phyloP scores from a whole-genome alignment of 1,140 invertebrate species.

The Ephestia elutella region DNA sequence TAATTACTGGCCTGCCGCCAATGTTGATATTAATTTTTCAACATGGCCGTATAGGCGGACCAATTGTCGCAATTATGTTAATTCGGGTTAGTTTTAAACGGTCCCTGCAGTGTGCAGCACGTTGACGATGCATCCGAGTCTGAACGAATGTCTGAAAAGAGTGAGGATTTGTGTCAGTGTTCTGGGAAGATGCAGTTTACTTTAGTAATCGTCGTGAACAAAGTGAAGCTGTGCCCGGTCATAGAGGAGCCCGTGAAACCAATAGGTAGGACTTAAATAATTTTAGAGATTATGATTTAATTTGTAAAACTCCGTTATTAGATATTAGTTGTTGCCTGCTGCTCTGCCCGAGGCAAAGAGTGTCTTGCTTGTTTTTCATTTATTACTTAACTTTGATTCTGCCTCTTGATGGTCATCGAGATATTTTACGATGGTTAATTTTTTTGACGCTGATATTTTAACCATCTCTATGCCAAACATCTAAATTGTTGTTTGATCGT shows the following conservation, averaged over 20 bases:
- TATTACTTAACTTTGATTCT: too few relatives aligned
- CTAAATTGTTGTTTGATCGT: too few relatives aligned
- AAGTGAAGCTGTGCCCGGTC: conserved; percentile 59
- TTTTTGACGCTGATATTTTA: too few relatives aligned
- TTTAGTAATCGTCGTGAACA: conserved; percentile 65
- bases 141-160: conserved; percentile 43
- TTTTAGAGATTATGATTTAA: not conserved
- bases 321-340: too few relatives aligned
- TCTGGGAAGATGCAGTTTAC: conserved; percentile 64
- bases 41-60: conserved; percentile 37
- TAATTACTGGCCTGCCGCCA: conserved; percentile 46
- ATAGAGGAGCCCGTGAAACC: conserved; percentile 50
- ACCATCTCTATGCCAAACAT: too few relatives aligned
- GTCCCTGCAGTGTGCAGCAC: conserved; percentile 48
- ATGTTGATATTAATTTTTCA: conserved; percentile 48
- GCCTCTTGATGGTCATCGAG: too few relatives aligned
- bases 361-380: too few relatives aligned
- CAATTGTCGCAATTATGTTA: conserved; percentile 66
- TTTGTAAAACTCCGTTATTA: too few relatives aligned
- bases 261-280: conserved; percentile 39
- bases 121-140: conserved; percentile 55
- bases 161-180: conserved; percentile 35
- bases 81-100: conserved; percentile 61
- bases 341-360: too few relatives aligned
- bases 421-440: too few relatives aligned